A percentile compares a stretch with the other conserved stretches of the same genome.
Conservation (phyloP, 2,797 vertebrate species). For the Pseudomugil tenellus region DNA sequence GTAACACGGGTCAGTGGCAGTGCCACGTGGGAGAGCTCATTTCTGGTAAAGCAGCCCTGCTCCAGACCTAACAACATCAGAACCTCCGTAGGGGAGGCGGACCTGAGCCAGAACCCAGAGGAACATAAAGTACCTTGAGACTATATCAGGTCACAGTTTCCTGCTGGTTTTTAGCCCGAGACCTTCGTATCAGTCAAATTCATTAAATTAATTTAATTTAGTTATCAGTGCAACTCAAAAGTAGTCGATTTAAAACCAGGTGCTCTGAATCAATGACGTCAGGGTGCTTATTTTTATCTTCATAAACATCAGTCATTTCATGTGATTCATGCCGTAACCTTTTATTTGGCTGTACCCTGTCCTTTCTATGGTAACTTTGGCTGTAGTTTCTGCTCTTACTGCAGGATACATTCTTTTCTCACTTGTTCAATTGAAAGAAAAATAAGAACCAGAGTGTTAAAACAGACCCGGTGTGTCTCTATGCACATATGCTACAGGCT, state of each 20-base stretch:
- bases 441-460: conserved; percentile 29
- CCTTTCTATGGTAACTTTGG: conserved; percentile 71
- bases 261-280: conserved; percentile 6
- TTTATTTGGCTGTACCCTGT: conserved; percentile 7
- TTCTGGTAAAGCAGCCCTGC: conserved; percentile 66
- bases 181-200: conserved; percentile 39
- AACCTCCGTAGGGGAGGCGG: conserved; percentile 69
- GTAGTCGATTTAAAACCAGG: conserved; percentile 17
- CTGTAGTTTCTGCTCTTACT: conserved; percentile 84
- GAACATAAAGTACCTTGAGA: conserved; percentile 56
- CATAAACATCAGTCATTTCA: conserved; percentile 2
- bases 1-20: conserved; percentile 80
- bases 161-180: conserved; percentile 41
- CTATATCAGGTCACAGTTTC: conserved; percentile 51
- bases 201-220: conserved; percentile 43
- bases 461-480: conserved; percentile 34
- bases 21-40: conserved; percentile 79
- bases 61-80: conserved; percentile 72
- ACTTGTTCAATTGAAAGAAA: conserved; percentile 36
- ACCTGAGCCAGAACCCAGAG: conserved; percentile 63
- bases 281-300: background rate
- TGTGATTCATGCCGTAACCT: background rate
- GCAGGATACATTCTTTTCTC: conserved; percentile 89
- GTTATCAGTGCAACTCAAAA: conserved; percentile 26
- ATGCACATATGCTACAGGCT: conserved; percentile 11